Evolutionary conservation across 2,113 vertebrate species (phyloP), one percentile per base, ranked within the genome.

Genomic region (Corvus cornix): DNA sequence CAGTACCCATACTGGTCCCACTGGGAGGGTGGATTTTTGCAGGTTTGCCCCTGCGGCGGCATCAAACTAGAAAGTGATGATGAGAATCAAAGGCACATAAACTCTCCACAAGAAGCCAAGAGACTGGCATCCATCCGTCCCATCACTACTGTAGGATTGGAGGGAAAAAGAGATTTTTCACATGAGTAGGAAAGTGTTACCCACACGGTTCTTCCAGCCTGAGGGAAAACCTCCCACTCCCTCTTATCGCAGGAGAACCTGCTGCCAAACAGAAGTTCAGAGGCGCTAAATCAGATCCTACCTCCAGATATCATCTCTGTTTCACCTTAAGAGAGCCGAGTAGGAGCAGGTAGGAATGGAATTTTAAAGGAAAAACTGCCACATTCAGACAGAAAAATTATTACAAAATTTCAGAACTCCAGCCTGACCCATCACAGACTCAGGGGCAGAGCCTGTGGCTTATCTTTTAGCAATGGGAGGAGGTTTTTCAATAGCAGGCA

Each of bases 161-260:
- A 84, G 41, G 67, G 33, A 22, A 66, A 83, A 87, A 21, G 12
- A 33, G 13, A 15, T 69, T 82, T 87, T 60, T 85, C 43, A 49
- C 63, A 49, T 37, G 23, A 70, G 85, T 43, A 93, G 72, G 43
- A 31, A 91, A 55, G 39, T 23, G 76, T 84, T 83, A 84, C 49
- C 70, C 58, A 72, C 23, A 37, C 0, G 0, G 70, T 59, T 49
- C 62, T 87, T 75, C 39, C 43, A 79, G 56, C 35, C 67, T 20
- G 68, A 87, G 19, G 56, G 74, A 82, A 87, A 93, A 70, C 52
- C 62, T 84, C 74, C 60, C 41, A 77, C 10, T 31, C n/a, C 30
- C 52, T 75, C 72, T 62, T 41, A 59, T 23, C 13, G 1, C 44
- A 62, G 73, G n/a, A 89, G 59, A 87, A 58, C 10, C 31, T 49